Base-by-base conservation (phyloP, 1,140 invertebrate genomes). In the Lordiphosa clarofinis region DNA sequence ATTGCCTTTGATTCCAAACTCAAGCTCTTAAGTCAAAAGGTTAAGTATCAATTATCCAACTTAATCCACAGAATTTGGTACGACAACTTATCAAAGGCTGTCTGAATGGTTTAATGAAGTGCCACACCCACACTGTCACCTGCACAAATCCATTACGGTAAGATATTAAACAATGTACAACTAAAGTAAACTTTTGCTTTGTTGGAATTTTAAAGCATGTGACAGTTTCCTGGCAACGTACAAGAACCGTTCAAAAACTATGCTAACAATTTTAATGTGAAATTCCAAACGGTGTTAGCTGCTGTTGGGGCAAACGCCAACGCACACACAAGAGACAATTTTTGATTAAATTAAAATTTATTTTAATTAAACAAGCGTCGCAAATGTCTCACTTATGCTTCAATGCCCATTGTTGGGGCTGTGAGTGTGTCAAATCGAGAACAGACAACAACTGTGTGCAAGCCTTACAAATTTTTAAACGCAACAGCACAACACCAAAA, bases 301-400 rank as follows among this genome's bases (percentile, higher is more conserved):
- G 15, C 3, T 59, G 12, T 13, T 55, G 24, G 8, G 37, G 24
- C 13, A 42, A 38, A 40, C 33, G 8, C 37, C 42, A 19, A 46
- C 38, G 7, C 42, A 44, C 8, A 35, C 43, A 58, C 21, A 49
- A 55, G 42, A 50, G 56, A 66, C 60, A 57, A 84, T 58, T 84
- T 82, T 82, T 82, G 79, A 82, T 82, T 84, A 78, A 82, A 82
- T 84, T 84, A 72, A 82, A 82, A 82, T 82, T 84, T 82, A 82
- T 84, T 82, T 82, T 82, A 82, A 82, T 82, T 84, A 82, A 82
- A 82, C 76, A 82, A 82, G 76, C 78, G 64, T 84, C 78, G 76
- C 73, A 76, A 82, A 82, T 82, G 76, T 82, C 73, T 82, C 73
- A 84, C 84, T 82, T 82, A 78, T 78, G 76, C 76, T 73, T 81